Base-by-base conservation (phyloP, 2,797 vertebrate species). In the Chelon auratus region DNA sequence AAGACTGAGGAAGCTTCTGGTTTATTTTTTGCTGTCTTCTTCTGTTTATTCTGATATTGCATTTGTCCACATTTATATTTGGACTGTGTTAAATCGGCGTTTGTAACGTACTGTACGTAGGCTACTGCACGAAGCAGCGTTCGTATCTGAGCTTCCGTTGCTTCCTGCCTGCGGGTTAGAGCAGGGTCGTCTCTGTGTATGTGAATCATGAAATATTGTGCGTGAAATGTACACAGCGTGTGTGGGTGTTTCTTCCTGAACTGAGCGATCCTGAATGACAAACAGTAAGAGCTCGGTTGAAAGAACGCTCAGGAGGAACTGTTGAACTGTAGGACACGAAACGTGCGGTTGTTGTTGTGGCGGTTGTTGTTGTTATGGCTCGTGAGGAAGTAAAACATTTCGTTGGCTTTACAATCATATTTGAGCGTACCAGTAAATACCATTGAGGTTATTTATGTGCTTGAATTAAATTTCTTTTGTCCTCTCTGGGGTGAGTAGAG, bases 51-150 rank as follows among this genome's bases (percentile, higher is more conserved):
- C 50, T 33, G 22, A 17, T 73, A 40, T 37, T 66, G 26, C 72
- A 56, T 14, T 20, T 54, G 20, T 64, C 42, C 39, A 30, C 3
- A 18, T 81, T 60, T 85, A 79, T 81, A 81, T 81, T 72, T 77
- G 62, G 33, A 36, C 12, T 3, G 10, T n/a, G 45, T 69, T 76
- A 50, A 51, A 37, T 84, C 65, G 48, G 40, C 37, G 43, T 51
- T 10, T 45, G 18, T 68, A 33, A 69, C 37, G 13, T 24, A 11
- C 42, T 6, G 11, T 42, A 43, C 33, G 37, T 30, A n/a, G n/a
- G n/a, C n/a, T n/a, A 53, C 33, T 13, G 51, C 58, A 0, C 36
- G 9, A 24, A 62, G 53, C 48, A 9, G 30, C 2, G 39, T 42
- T 62, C 68, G 50, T 45, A 61, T 37, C 43, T 58, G 53, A 61